These are phyloP conservation scores for Pelecanus crispus DNA, from an alignment of 2,113 vertebrate species.

Conservation along the genomic window DNA sequence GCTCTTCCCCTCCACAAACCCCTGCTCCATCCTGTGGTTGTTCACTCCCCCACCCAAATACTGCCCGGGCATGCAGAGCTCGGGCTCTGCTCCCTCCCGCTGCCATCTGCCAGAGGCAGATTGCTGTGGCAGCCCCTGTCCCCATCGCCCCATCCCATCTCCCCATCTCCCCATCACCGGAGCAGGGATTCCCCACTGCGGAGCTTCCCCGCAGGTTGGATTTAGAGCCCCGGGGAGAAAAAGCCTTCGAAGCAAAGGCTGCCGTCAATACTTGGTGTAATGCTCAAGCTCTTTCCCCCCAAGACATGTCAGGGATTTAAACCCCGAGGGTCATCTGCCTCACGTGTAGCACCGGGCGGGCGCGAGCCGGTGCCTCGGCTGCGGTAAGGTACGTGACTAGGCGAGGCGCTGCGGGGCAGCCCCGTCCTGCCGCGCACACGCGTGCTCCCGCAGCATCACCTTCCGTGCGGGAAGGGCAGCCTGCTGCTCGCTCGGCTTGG, in stretches of 20 bases:
- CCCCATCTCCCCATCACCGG: too few species aligned
- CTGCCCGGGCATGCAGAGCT: background rate
- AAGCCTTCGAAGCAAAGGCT: background rate
- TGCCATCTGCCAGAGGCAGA: background rate
- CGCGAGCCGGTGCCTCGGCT: background rate
- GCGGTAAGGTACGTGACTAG: accelerated
- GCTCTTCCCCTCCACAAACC: background rate
- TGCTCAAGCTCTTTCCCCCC: background rate
- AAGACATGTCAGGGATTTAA: background rate
- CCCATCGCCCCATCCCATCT: background rate
- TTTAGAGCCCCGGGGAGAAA: background rate
- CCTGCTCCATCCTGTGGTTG: background rate
- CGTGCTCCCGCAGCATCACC: background rate
- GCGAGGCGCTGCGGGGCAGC: accelerated
- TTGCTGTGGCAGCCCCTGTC: background rate
- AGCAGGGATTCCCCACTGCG: background rate
- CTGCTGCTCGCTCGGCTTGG: background rate
- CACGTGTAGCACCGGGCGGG: accelerated
- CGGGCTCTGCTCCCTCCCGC: background rate
- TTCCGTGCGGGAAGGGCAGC: background rate
- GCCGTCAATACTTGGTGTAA: accelerated
- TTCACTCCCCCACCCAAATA: background rate
- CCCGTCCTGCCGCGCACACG: background rate
- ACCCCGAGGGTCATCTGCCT: background rate
- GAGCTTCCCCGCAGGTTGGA: background rate